Evolutionary conservation across 2,113 vertebrate genomes (phyloP).

Genomic region (Pseudorasbora parva): DNA sequence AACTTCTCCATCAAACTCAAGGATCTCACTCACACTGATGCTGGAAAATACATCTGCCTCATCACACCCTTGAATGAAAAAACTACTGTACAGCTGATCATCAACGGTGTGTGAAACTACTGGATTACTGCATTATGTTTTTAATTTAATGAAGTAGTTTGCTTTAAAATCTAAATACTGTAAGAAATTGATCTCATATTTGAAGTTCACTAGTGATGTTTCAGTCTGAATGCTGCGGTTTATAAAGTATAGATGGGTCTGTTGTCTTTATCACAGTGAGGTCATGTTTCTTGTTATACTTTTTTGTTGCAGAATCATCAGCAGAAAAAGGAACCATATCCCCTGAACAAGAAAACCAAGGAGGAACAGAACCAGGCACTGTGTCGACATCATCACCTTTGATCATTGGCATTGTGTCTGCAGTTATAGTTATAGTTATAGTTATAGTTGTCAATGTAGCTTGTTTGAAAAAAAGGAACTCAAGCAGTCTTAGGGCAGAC

Average conservation of each 20-base stretch:
- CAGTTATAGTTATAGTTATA: too few species aligned
- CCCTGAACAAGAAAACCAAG: not conserved
- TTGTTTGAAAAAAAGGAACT: too few species aligned
- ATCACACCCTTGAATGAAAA: not conserved
- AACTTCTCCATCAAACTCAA: constrained; percentile 33
- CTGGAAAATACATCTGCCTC: not conserved
- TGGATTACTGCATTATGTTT: not conserved
- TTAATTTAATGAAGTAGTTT: not conserved
- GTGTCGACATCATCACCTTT: accelerated
- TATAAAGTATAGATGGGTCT: too few species aligned
- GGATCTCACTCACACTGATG: not conserved
- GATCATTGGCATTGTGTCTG: too few species aligned
- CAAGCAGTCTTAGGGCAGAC: too few species aligned
- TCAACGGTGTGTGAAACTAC: not conserved
- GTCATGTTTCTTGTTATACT: not conserved
- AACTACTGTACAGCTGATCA: accelerated
- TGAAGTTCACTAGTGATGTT: too few species aligned
- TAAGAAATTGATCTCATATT: too few species aligned
- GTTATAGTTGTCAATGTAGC: too few species aligned
- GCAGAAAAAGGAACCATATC: not conserved
- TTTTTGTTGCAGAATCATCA: not conserved
- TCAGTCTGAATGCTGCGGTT: not conserved
- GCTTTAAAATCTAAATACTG: too few species aligned
- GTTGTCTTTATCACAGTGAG: not conserved
- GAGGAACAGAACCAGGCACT: not conserved